Evolutionary conservation across 2,797 vertebrate genomes (phyloP).

Genomic region (Bufotes viridis): DNA sequence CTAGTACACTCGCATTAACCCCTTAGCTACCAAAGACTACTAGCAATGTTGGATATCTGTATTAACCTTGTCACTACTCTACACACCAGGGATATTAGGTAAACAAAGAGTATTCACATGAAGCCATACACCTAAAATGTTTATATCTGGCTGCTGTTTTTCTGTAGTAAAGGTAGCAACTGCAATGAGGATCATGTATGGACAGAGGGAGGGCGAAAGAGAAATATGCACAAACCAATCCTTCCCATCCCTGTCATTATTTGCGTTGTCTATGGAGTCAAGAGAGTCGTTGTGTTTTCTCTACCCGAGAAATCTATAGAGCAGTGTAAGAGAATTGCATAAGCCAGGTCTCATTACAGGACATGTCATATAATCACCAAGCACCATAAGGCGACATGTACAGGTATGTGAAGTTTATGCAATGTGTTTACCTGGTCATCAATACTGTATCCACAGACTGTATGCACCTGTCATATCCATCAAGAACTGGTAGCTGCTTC

Average conservation of each 20-base stretch:
- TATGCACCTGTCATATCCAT: too few relatives aligned
- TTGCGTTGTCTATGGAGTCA: not conserved
- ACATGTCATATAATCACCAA: not conserved
- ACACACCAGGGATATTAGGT: not conserved
- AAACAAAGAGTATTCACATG: not conserved
- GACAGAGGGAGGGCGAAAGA: not conserved
- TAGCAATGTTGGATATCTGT: not conserved
- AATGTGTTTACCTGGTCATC: not conserved
- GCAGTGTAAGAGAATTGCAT: not conserved
- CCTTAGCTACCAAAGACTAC: too few relatives aligned
- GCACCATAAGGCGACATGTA: not conserved
- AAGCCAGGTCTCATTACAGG: not conserved
- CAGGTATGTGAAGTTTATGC: not conserved
- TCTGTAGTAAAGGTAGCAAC: too few relatives aligned
- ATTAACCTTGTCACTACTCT: not conserved
- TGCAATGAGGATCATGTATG: too few relatives aligned
- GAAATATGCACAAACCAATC: not conserved
- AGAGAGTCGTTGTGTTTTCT: not conserved
- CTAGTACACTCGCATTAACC: not conserved
- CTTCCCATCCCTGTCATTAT: not conserved
- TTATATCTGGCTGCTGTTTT: too few relatives aligned
- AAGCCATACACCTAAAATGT: not conserved
- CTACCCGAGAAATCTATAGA: not conserved
- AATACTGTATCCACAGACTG: too few relatives aligned
- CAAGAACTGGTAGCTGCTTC: too few relatives aligned